Evolutionary conservation across 2,113 vertebrate species (phyloP).

Genomic region (Clarias magur): DNA sequence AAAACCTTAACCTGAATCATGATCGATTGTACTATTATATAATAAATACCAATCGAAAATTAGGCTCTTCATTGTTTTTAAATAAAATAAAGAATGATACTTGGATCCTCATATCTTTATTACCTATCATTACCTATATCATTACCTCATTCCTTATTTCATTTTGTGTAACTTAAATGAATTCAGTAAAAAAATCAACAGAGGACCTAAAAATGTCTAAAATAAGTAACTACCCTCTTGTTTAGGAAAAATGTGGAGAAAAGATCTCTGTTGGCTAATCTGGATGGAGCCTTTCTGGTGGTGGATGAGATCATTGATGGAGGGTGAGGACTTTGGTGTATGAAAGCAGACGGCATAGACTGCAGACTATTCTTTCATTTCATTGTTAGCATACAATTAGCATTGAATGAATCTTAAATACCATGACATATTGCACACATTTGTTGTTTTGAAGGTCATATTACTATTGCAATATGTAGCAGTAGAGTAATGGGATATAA

Average conservation of each 20-base stretch:
- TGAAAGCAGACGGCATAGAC: not conserved
- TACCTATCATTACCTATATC: no score
- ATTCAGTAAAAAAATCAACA: not conserved
- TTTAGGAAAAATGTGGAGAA: constrained; percentile 83
- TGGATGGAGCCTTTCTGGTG: constrained; percentile 80
- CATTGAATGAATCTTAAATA: not conserved
- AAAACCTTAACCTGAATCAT: not conserved
- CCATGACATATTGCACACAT: not conserved
- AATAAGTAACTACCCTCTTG: not conserved
- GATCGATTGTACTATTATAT: not conserved
- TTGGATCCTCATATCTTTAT: not conserved
- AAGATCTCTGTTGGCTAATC: constrained; percentile 79
- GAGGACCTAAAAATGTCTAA: no score
- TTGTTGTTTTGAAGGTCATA: not conserved
- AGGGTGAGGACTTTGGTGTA: constrained; percentile 70
- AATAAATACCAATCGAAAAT: not conserved
- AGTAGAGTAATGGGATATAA: not conserved
- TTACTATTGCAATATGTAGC: not conserved
- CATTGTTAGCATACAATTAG: not conserved
- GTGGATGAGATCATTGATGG: constrained; percentile 87
- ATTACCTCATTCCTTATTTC: not conserved
- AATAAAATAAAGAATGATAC: not conserved
- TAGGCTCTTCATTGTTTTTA: not conserved
- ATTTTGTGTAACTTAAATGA: not conserved
- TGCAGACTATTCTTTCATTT: not conserved